phyloP scores from a whole-genome alignment of 2,113 vertebrate species.

The Oncorhynchus tshawytscha region DNA sequence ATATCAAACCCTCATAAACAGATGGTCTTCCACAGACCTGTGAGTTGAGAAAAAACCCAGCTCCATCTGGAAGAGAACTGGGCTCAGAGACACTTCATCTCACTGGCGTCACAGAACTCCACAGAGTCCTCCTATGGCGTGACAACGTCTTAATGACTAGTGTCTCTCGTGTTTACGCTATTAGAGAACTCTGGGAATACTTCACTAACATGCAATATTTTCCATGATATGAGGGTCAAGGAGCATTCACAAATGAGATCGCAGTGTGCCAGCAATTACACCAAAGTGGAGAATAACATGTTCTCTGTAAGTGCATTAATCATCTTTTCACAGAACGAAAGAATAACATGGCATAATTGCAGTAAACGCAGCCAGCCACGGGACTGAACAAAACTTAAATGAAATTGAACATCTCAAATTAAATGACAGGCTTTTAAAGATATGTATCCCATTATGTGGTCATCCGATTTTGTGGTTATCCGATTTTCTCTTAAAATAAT shows the following conservation, averaged over 20 bases:
- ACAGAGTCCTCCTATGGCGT: conserved; percentile 54
- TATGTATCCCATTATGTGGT: too few species aligned
- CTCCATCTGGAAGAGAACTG: conserved; percentile 66
- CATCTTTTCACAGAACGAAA: neutral
- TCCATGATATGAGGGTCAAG: neutral
- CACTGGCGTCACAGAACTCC: conserved; percentile 57
- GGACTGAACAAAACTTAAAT: conserved; percentile 42
- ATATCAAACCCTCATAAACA: conserved; percentile 58
- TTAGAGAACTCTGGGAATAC: conserved; percentile 29
- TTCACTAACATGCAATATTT: conserved; percentile 41
- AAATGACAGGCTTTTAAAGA: neutral
- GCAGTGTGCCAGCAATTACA: neutral
- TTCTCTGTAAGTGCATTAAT: neutral
- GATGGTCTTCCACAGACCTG: conserved; percentile 65
- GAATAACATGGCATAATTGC: neutral
- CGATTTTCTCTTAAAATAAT: too few species aligned
- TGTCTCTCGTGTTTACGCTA: conserved; percentile 56
- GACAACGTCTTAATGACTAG: conserved; percentile 74
- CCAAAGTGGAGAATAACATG: neutral
- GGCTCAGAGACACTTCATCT: conserved; percentile 61
- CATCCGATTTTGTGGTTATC: too few species aligned
- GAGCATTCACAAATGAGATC: neutral
- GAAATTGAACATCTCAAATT: conserved; percentile 29
- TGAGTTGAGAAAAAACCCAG: conserved; percentile 40
- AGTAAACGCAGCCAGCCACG: conserved; percentile 14